These are phyloP conservation scores for Drosophila cognata DNA, from an alignment of 2,888 invertebrate species.

Conservation along the genomic window DNA sequence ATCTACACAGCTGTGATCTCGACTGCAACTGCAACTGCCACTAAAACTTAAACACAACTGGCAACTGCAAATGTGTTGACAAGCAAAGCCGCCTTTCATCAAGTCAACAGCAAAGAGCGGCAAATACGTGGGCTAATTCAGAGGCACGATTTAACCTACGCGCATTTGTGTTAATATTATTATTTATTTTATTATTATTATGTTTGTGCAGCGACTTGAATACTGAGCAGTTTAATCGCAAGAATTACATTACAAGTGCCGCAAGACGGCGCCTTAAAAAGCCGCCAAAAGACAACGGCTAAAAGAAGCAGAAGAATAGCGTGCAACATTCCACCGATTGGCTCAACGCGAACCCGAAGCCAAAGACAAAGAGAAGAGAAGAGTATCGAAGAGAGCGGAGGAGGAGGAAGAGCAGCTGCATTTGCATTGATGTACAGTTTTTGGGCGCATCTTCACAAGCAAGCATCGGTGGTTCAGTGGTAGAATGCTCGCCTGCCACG, in stretches of 20 bases:
- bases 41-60: background rate
- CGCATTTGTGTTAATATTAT: slow-evolving; percentile 10
- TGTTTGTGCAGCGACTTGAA: slow-evolving; percentile 34
- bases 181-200: background rate
- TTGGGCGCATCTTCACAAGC: slow-evolving; percentile 2
- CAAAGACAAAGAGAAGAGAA: background rate
- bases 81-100: slow-evolving; percentile 56
- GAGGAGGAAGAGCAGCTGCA: background rate
- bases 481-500: slow-evolving; percentile 74
- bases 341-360: background rate
- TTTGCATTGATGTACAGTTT: slow-evolving; percentile 14
- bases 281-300: slow-evolving; percentile 7
- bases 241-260: slow-evolving; percentile 48
- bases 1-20: slow-evolving; percentile 27
- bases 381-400: background rate
- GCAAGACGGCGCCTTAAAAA: slow-evolving; percentile 27
- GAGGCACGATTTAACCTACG: slow-evolving; percentile 65
- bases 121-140: slow-evolving; percentile 60
- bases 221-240: slow-evolving; percentile 47
- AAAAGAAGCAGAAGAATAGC: slow-evolving; percentile 4
- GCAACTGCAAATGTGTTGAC: slow-evolving; percentile 40
- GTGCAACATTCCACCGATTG: background rate
- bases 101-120: slow-evolving; percentile 31
- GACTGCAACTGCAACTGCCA: slow-evolving; percentile 1
- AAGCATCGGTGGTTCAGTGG: slow-evolving; percentile 66